Conservation (phyloP, 2,797 vertebrate species). For the Ictinia mississippiensis region DNA sequence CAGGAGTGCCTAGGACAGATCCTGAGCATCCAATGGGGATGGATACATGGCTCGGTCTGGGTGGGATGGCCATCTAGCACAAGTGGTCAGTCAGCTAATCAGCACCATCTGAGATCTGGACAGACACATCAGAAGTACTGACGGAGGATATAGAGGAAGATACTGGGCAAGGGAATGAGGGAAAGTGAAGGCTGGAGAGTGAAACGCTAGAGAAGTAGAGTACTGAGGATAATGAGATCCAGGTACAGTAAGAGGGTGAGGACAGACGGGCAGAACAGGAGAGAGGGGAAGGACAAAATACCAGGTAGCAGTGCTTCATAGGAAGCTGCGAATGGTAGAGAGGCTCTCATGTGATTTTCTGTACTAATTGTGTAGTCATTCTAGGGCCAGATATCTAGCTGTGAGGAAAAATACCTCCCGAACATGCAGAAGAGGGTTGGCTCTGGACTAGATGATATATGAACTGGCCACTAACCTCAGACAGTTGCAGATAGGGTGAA, state of each 20-base stretch:
- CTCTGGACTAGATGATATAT: not conserved
- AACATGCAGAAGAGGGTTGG: not conserved
- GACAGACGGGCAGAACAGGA: not conserved
- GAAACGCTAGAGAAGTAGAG: not conserved
- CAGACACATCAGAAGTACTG: not conserved
- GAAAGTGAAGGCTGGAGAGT: not conserved
- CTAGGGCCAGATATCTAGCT: not conserved
- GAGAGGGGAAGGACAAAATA: not conserved
- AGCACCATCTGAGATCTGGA: no score
- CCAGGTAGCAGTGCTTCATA: not conserved
- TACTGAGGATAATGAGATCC: not conserved
- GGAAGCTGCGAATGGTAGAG: not conserved
- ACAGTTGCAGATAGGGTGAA: not conserved
- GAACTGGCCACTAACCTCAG: not conserved
- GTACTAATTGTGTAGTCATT: not conserved
- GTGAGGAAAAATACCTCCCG: not conserved
- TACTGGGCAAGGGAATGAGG: not conserved
- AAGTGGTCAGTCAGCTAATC: not conserved
- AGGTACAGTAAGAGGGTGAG: not conserved
- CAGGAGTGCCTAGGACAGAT: not conserved
- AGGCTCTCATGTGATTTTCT: not conserved
- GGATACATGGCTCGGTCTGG: not conserved
- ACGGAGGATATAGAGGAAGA: not conserved
- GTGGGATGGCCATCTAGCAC: not conserved
- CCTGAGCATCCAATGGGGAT: accelerated